Base-by-base conservation (phyloP, 2,113 vertebrate genomes). In the Deroptyus accipitrinus region DNA sequence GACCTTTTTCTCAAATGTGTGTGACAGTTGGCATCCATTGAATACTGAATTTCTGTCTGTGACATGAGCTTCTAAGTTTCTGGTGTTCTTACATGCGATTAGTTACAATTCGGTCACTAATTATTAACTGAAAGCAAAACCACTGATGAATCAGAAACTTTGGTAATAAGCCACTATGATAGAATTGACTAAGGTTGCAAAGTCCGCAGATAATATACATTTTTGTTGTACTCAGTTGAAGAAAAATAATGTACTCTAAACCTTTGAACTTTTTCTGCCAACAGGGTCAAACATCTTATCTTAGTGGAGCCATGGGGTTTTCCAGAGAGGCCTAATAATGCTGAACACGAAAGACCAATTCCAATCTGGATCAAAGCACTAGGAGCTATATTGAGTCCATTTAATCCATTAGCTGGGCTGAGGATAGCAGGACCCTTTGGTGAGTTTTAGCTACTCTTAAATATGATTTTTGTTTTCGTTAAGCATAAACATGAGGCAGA, bases 281-380 rank as follows among this genome's bases (percentile, higher is more conserved):
- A 92, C 97, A 99, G 99, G 96, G 98, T 99, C 72, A 99, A 98
- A 96, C 99, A 99, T 92, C 97, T 99, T 59, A 97, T 99, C 92
- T 97, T 99, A 97, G 99, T 99, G 97, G 99, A 99, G 89, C 99
- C 99, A 3, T 99, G 99, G 99, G 99, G 99, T 92, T 99, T 99
- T 94, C 99, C 99, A 55, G 98, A 99, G 96, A 96, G 98, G 59
- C 98, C 98, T 19, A 98, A 98, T 88, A 97, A 97, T 46, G 97
- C 90, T 16, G 98, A 99, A 52, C 97, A 98, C 2, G 99, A 99
- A 84, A 97, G 98, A 83, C 98, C 99, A 63, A 98, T 99, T 97
- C 99, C 99, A 3, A 98, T 99, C 51, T 99, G 99, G 99, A 99
- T 99, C 97, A 98, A 99, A 98, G 99, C 98, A 73, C 95, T 99